Evolutionary conservation across 2,888 invertebrate species (phyloP).

Genomic region (Drosophila mercatorum): DNA sequence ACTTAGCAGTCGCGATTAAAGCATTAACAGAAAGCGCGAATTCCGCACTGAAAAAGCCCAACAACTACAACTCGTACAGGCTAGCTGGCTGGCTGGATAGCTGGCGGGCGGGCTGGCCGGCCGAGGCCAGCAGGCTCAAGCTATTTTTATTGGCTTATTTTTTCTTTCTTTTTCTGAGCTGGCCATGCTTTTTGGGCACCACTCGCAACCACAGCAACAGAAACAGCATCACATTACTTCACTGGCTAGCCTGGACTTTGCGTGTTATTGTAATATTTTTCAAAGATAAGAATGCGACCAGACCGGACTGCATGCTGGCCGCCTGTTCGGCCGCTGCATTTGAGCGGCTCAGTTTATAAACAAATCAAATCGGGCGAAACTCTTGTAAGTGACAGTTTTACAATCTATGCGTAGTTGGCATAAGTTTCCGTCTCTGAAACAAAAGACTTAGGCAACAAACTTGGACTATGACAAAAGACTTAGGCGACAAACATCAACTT

Average conservation of each 20-base stretch:
- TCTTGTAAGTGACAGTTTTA: constrained; percentile 63
- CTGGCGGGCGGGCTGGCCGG: constrained; percentile 21
- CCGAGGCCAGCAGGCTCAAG: constrained; percentile 23
- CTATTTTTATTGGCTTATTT: constrained; percentile 29
- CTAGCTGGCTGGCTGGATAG: constrained; percentile 18
- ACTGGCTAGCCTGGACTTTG: constrained; percentile 77
- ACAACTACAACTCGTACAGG: constrained; percentile 21
- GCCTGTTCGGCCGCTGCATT: constrained; percentile 30
- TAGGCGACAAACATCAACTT: background rate
- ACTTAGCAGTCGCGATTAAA: constrained; percentile 36
- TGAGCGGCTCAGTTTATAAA: constrained; percentile 59
- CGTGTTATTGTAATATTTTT: constrained; percentile 85
- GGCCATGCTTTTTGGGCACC: constrained; percentile 32
- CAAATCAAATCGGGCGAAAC: constrained; percentile 59
- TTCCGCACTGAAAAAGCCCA: constrained; percentile 30
- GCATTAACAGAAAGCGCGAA: constrained; percentile 46
- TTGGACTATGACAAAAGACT: constrained; percentile 6
- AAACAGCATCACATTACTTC: constrained; percentile 24
- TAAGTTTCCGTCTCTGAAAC: background rate
- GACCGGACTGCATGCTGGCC: constrained; percentile 53
- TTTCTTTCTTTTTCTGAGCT: background rate
- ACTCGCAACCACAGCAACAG: constrained; percentile 20
- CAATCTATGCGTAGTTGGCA: constrained; percentile 10
- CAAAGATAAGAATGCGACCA: constrained; percentile 84
- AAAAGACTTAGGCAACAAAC: constrained; percentile 46